phyloP scores from a whole-genome alignment of 2,888 invertebrate species.

The Zaprionus obscuricornis region DNA sequence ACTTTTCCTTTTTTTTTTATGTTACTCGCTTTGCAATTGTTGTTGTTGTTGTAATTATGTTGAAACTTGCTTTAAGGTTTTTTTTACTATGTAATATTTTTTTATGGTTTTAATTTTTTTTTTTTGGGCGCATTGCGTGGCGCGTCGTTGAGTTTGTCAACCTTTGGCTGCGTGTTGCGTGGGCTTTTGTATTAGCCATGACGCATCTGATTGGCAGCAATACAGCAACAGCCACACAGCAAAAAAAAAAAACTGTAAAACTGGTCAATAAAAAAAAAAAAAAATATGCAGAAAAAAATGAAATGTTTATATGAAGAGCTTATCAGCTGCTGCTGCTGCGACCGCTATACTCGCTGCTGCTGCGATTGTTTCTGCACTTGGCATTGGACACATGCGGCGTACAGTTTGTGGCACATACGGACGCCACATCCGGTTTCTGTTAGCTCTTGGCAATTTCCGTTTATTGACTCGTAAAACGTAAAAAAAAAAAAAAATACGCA shows the following conservation, averaged over 20 bases:
- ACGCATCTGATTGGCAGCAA: conserved; percentile 44
- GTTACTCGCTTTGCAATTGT: too few relatives aligned
- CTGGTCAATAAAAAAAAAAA: conserved; percentile 52
- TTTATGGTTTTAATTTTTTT: background rate
- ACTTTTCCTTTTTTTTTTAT: conserved; percentile 57
- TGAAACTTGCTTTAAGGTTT: conserved; percentile 37
- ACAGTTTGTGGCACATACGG: conserved; percentile 65
- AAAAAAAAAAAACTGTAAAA: conserved; percentile 26
- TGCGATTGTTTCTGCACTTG: too few relatives aligned
- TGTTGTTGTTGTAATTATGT: conserved; percentile 66
- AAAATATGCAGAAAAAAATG: conserved; percentile 33
- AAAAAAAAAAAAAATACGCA: too few relatives aligned
- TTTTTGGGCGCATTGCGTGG: conserved; percentile 55
- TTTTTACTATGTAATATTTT: conserved; percentile 27
- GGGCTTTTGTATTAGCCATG: conserved; percentile 26
- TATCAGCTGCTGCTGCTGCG: conserved; percentile 30
- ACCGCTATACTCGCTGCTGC: too few relatives aligned
- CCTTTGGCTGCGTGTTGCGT: conserved; percentile 43
- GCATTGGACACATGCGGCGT: conserved; percentile 50
- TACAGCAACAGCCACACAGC: conserved; percentile 1
- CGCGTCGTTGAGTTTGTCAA: conserved; percentile 61
- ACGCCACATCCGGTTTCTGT: conserved; percentile 61
- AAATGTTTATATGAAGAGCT: conserved; percentile 6
- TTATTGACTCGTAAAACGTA: conserved; percentile 65
- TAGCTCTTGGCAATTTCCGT: conserved; percentile 61